Percentiles rank a stretch among this genome's conserved stretches.
phyloP scores from a whole-genome alignment of 2,113 vertebrate genomes.

The Pachycephala philippinensis region DNA sequence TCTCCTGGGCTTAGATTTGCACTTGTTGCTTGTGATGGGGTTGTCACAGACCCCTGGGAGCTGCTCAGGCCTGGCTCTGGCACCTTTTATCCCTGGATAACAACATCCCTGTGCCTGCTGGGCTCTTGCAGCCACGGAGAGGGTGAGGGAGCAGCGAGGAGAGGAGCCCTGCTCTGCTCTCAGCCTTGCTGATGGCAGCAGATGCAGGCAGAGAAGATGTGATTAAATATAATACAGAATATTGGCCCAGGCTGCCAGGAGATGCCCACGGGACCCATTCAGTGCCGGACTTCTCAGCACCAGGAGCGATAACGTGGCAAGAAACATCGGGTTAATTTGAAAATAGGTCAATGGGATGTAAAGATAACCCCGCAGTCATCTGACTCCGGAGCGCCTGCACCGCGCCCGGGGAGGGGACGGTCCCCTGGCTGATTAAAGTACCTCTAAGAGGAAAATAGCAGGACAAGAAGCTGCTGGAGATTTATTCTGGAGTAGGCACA shows the following conservation, averaged over 20 bases:
- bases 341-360: conserved; percentile 46
- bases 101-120: background rate
- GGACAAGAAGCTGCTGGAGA: conserved; percentile 14
- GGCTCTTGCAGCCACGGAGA: background rate
- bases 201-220: background rate
- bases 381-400: background rate
- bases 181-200: background rate
- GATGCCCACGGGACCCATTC: background rate
- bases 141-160: background rate
- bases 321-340: background rate
- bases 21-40: background rate
- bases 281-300: background rate
- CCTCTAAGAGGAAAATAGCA: background rate
- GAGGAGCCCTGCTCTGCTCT: background rate
- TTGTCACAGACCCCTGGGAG: background rate
- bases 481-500: conserved; percentile 38
- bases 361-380: background rate
- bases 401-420: background rate
- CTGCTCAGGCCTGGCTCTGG: background rate
- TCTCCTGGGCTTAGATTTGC: background rate
- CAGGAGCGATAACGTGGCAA: background rate
- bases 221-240: background rate
- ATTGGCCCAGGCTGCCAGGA: background rate
- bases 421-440: conserved; percentile 6
- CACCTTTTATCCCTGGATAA: background rate